phyloP scores from a whole-genome alignment of 2,113 vertebrate genomes.

The Ploceus nigricollis region DNA sequence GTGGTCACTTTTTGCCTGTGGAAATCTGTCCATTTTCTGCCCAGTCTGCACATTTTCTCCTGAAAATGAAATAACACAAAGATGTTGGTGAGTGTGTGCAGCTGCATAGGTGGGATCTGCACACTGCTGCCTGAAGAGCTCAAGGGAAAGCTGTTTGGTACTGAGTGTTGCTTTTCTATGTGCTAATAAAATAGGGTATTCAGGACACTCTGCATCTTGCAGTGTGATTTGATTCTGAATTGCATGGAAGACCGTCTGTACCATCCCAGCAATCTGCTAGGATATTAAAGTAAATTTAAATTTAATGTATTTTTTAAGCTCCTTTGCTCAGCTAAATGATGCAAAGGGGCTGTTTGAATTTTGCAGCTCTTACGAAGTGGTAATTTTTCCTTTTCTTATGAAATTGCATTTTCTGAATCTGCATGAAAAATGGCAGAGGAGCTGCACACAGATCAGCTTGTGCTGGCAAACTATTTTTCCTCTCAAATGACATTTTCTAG shows the following conservation, averaged over 20 bases:
- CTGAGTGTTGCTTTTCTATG: neutral
- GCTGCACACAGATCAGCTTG: neutral
- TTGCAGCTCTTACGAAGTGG: neutral
- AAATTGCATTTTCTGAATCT: conserved; percentile 35
- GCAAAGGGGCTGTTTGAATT: neutral
- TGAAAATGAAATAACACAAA: neutral
- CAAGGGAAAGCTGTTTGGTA: neutral
- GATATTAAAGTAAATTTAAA: conserved; percentile 12
- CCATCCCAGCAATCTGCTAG: neutral
- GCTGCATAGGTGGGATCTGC: neutral
- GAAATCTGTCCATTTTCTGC: neutral
- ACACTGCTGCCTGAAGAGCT: neutral
- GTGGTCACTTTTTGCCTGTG: neutral
- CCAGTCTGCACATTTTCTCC: neutral
- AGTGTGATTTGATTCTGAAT: neutral
- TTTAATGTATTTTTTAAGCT: conserved; percentile 23
- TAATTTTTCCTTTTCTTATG: conserved; percentile 23
- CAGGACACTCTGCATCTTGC: neutral
- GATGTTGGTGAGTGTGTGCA: neutral
- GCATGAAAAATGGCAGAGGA: conserved; percentile 40
- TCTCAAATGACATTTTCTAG: conserved; percentile 25
- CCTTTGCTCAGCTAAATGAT: neutral
- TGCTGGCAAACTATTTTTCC: conserved; percentile 29
- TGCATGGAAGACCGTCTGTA: neutral
- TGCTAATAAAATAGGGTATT: neutral